Evolutionary conservation across 2,888 invertebrate species (phyloP).

Genomic region (Patella depressa): DNA sequence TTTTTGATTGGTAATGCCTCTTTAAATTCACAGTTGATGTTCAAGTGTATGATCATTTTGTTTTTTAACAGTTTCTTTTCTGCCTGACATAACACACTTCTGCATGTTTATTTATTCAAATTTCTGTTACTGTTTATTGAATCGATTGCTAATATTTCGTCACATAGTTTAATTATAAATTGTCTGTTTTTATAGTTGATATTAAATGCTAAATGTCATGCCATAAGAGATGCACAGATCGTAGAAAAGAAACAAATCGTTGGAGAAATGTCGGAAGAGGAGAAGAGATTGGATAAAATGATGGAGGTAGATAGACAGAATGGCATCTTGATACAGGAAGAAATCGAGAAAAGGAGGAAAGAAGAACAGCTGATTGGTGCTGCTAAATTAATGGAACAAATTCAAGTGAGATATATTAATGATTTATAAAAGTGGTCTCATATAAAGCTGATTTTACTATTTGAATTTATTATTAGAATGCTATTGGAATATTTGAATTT

Average conservation of each 20-base stretch:
- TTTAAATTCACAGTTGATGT: too few species aligned
- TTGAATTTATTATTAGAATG: too few species aligned
- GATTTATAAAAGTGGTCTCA: too few species aligned
- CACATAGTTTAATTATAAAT: neutral
- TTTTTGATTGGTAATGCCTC: too few species aligned
- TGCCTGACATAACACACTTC: neutral
- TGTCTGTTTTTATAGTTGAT: slow-evolving; percentile 58
- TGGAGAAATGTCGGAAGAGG: slow-evolving; percentile 67
- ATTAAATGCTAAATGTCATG: slow-evolving; percentile 71
- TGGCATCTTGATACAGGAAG: slow-evolving; percentile 69
- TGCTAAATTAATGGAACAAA: slow-evolving; percentile 70
- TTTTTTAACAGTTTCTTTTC: too few species aligned
- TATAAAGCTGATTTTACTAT: too few species aligned
- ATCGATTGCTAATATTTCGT: slow-evolving; percentile 15
- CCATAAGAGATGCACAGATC: slow-evolving; percentile 71
- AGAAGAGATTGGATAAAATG: slow-evolving; percentile 69
- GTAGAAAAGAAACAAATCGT: slow-evolving; percentile 69
- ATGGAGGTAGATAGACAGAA: slow-evolving; percentile 71
- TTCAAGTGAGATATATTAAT: slow-evolving; percentile 37
- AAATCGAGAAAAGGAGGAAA: slow-evolving; percentile 67
- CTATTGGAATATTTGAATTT: too few species aligned
- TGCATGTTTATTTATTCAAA: neutral
- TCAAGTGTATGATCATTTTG: too few species aligned
- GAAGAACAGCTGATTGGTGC: slow-evolving; percentile 68
- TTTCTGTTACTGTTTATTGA: neutral